Evolutionary conservation across 53 echinoderm and acorn worm species (phyloP).

Genomic region (Antedon mediterranea): DNA sequence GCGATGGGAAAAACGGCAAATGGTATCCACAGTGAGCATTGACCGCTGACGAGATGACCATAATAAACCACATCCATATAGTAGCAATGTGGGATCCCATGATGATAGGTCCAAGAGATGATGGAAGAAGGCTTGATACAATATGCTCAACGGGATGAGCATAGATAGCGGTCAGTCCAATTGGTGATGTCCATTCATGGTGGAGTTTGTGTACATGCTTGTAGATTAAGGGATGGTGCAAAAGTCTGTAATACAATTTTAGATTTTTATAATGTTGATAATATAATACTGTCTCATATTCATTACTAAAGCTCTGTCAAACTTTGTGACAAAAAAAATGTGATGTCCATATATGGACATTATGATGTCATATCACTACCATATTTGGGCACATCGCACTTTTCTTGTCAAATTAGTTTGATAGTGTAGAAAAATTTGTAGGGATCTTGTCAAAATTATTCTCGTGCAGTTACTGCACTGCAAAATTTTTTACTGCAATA

Average conservation of each 20-base stretch:
- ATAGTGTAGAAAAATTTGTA: no score
- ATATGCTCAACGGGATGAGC: conserved; percentile 57
- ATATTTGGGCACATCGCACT: no score
- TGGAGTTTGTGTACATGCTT: conserved; percentile 61
- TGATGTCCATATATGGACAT: no score
- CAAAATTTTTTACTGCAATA: no score
- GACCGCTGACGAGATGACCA: conserved; percentile 27
- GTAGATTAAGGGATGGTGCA: conserved; percentile 47
- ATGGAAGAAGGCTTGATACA: conserved; percentile 38
- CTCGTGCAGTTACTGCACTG: no score
- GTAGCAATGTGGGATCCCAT: conserved; percentile 49
- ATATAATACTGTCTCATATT: no score
- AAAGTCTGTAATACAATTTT: conserved; percentile 15
- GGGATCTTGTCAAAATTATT: no score
- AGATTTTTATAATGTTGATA: no score
- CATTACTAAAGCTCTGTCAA: no score
- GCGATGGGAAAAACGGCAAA: conserved; percentile 62
- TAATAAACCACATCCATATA: conserved; percentile 30
- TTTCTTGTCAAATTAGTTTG: no score
- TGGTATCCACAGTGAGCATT: conserved; percentile 63
- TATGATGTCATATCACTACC: no score
- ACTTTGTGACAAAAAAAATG: no score
- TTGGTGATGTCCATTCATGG: conserved; percentile 87
- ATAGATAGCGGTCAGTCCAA: conserved; percentile 39
- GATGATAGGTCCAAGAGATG: conserved; percentile 40